Percentiles rank a stretch among this genome's conserved stretches.
Evolutionary conservation across 2,888 invertebrate species (phyloP).

Genomic region (Lasioglossum leucozonium): DNA sequence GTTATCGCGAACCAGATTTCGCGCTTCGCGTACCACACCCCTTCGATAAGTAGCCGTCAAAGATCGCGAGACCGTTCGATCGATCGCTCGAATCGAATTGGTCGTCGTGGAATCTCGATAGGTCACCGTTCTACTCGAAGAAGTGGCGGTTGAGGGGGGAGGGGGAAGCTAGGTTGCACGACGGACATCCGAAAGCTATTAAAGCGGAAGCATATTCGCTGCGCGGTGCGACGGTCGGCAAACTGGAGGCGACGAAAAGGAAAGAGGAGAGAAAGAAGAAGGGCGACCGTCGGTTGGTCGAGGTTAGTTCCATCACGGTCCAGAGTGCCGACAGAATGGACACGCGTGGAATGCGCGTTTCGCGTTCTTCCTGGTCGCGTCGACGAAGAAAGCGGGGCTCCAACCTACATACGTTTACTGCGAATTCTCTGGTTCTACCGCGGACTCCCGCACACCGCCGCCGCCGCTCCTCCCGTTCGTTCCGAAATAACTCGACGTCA

Average conservation of each 20-base stretch:
- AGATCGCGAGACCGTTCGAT: conserved; percentile 39
- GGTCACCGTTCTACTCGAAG: background rate
- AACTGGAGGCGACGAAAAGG: background rate
- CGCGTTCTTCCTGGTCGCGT: conserved; percentile 49
- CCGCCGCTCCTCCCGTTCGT: conserved; percentile 34
- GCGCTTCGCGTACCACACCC: conserved; percentile 68
- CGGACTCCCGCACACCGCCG: conserved; percentile 31
- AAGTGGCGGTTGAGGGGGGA: too few relatives aligned
- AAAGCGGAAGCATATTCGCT: conserved; percentile 10
- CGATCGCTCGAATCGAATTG: background rate
- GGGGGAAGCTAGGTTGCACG: background rate
- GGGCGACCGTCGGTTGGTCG: conserved; percentile 48
- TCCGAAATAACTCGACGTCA: conserved; percentile 79
- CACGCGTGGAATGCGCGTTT: conserved; percentile 77
- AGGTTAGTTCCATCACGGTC: conserved; percentile 75
- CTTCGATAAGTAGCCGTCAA: conserved; percentile 64
- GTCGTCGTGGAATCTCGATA: background rate
- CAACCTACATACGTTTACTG: conserved; percentile 59
- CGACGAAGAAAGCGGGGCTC: conserved; percentile 61
- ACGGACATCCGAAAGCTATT: background rate
- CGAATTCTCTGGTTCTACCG: conserved; percentile 71
- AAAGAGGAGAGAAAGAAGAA: conserved; percentile 42
- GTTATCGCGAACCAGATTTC: conserved; percentile 66
- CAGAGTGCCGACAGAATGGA: conserved; percentile 72
- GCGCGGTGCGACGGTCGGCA: background rate